phyloP scores from a whole-genome alignment of 2,888 invertebrate genomes.

The Tetranychus piercei region DNA sequence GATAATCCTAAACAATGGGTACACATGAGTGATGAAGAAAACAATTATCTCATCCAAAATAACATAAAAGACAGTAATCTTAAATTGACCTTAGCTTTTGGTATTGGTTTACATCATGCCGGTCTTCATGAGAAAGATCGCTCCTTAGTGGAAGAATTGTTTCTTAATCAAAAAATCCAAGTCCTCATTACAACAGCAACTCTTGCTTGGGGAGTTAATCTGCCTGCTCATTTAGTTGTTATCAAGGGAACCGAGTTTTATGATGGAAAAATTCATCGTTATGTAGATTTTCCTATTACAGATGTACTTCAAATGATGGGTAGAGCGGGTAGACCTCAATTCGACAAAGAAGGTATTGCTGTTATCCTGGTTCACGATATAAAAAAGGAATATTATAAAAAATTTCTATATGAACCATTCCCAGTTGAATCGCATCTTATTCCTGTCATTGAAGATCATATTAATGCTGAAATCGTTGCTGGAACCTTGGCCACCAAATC shows the following conservation, averaged over 20 bases:
- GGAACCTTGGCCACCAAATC: conserved; percentile 83
- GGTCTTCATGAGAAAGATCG: conserved; percentile 84
- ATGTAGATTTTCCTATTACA: conserved; percentile 98
- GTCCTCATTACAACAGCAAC: conserved; percentile 33
- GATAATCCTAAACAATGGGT: conserved; percentile 87
- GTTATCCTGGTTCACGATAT: conserved; percentile 64
- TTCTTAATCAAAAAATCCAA: conserved; percentile 86
- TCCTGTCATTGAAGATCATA: conserved; percentile 76
- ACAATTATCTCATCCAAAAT: conserved; percentile 44
- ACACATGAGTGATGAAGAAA: conserved; percentile 62
- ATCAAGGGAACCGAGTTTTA: conserved; percentile 97
- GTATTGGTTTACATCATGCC: conserved; percentile 96
- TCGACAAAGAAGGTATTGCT: conserved; percentile 61
- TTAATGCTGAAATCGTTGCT: conserved; percentile 82
- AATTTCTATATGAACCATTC: conserved; percentile 96
- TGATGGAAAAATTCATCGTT: conserved; percentile 85
- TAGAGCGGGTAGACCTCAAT: conserved; percentile 90
- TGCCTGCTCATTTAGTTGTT: conserved; percentile 93
- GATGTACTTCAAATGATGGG: conserved; percentile 99
- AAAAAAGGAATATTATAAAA: conserved; percentile 96
- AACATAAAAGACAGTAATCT: conserved; percentile 60
- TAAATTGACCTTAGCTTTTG: conserved; percentile 79
- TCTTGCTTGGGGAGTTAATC: conserved; percentile 92
- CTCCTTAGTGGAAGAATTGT: conserved; percentile 74
- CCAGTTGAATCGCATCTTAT: conserved; percentile 91